Percentiles rank a stretch among this genome's conserved stretches.
Conservation (phyloP, 2,113 vertebrate species). For the Malaclemys terrapin region DNA sequence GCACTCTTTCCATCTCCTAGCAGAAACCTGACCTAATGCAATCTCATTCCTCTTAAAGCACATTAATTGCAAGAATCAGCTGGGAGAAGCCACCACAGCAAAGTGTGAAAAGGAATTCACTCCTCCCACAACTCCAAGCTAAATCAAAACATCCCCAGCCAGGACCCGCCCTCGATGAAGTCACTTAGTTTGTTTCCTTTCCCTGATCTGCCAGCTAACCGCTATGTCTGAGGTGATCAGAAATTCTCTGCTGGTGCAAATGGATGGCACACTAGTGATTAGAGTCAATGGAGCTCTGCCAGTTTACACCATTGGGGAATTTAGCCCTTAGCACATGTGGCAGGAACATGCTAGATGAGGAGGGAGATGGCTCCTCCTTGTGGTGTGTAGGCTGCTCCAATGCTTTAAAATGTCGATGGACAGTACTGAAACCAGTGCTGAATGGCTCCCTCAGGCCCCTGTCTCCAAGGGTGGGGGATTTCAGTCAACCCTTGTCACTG, state of each 20-base stretch:
- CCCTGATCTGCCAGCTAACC: neutral
- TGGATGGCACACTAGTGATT: neutral
- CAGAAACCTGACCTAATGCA: neutral
- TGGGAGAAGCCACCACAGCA: neutral
- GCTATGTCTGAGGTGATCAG: neutral
- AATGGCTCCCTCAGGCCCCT: neutral
- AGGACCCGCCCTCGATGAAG: neutral
- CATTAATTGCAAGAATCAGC: neutral
- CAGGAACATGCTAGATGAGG: fast-evolving
- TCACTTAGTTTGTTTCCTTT: neutral
- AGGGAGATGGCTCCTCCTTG: neutral
- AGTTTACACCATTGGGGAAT: neutral
- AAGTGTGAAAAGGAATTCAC: neutral
- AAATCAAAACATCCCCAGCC: fast-evolving
- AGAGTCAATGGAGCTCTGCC: neutral
- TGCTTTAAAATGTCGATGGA: neutral
- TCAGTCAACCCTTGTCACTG: slow-evolving; percentile 37
- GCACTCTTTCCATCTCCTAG: neutral
- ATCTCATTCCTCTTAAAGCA: slow-evolving; percentile 34
- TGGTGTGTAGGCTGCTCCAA: neutral
- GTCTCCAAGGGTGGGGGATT: neutral
- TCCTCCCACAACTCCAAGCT: neutral
- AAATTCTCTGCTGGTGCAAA: neutral
- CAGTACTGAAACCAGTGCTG: neutral
- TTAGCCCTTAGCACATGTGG: neutral